These are phyloP conservation scores for Frankliniella fusca DNA, from an alignment of 2,888 invertebrate species.

Conservation along the genomic window DNA sequence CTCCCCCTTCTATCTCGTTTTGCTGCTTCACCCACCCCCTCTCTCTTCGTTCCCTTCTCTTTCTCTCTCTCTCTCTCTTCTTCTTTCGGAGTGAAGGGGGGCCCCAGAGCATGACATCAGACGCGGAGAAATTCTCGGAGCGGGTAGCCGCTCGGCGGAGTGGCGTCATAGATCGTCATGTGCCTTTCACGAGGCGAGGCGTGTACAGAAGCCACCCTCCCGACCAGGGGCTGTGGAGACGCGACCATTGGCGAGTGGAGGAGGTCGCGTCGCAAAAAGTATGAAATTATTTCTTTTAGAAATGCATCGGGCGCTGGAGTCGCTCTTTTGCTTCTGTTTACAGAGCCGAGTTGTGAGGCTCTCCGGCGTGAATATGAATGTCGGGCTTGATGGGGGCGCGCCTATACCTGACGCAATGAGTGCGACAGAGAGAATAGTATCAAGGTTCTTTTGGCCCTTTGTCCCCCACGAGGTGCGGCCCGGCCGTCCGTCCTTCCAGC, in stretches of 20 bases:
- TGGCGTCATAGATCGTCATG: constrained; percentile 3
- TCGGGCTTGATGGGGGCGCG: too few species aligned
- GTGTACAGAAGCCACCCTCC: neutral
- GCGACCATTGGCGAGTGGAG: too few species aligned
- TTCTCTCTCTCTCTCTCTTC: constrained; percentile 17
- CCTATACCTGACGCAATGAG: too few species aligned
- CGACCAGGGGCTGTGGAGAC: neutral
- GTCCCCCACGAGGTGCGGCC: too few species aligned
- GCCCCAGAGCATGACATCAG: neutral
- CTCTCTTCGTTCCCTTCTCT: constrained; percentile 10
- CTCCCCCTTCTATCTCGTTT: neutral
- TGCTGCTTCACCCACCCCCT: neutral
- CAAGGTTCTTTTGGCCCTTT: too few species aligned
- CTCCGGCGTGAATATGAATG: too few species aligned
- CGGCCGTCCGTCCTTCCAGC: neutral
- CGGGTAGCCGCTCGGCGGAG: neutral
- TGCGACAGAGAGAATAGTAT: too few species aligned
- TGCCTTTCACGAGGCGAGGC: neutral
- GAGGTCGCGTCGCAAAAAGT: too few species aligned
- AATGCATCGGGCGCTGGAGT: too few species aligned
- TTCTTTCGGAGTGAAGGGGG: neutral
- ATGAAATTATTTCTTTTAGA: too few species aligned
- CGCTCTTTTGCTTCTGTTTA: too few species aligned
- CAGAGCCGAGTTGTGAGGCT: too few species aligned
- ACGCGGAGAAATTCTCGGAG: constrained; percentile 17